Base-by-base conservation (phyloP, 1,140 invertebrate species). In the Eurytemora carolleeae region DNA sequence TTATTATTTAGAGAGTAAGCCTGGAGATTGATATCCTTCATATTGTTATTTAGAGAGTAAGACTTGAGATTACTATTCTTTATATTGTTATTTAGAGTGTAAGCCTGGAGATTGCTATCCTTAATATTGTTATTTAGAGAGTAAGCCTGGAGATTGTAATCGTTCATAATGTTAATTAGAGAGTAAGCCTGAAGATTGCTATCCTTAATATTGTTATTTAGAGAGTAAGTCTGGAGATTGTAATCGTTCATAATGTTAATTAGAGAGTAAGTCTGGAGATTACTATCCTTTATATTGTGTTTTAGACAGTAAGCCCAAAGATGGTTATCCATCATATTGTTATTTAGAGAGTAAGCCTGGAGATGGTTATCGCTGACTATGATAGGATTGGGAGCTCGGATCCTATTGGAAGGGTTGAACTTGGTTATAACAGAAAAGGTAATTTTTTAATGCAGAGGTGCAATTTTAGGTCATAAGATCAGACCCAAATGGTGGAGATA, bases 121-220 rank as follows among this genome's bases (percentile, higher is more conserved):
- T 99, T 75, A 95, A 99, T 80, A 87, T 85, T 0, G 18, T 54
- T 59, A 74, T 76, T 64, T 81, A 99, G 93, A 98, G 98, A 90
- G 94, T 99, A 67, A 87, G 92, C 75, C 79, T 98, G 76, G 83
- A 91, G 70, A 86, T 99, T 67, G 98, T 95, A 57, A 95, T 99
- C 67, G 94, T 98, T 71, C 96, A 99, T 76, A 99, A 99, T 75
- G 96, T 99, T 80, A 73, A 98, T 99, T 74, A 95, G 93, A 98
- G 98, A 90, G 94, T 99, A 67, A 87, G 92, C 75, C 79, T 98
- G 76, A 82, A 91, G 70, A 86, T 99, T 67, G 98, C 95, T 57
- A 95, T 99, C 67, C 94, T 98, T 71, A 96, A 99, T 76, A 12
- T 44, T 44, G 18, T 54, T 59, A 74, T 76, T 64, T 81, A 99